A percentile compares a stretch with the other conserved stretches of the same genome.
These are phyloP conservation scores for Tetanocera ferruginea DNA, from an alignment of 2,888 invertebrate species.

Conservation along the genomic window DNA sequence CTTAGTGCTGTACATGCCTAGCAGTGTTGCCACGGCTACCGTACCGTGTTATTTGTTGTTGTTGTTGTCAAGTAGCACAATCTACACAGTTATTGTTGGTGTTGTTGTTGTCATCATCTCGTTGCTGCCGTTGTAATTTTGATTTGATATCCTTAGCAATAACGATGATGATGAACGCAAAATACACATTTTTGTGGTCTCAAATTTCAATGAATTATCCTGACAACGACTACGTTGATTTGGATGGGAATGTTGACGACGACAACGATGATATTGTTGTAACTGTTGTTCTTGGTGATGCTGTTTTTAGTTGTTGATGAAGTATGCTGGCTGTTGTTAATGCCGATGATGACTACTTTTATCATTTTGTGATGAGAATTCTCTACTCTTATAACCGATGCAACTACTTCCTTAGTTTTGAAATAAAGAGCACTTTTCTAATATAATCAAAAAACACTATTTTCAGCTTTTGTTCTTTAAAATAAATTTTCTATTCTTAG, in stretches of 20 bases:
- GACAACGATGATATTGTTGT: neutral
- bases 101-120: slow-evolving; percentile 56
- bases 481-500: no score
- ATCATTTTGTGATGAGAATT: neutral
- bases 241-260: slow-evolving; percentile 12
- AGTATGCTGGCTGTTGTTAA: neutral
- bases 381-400: no score
- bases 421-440: no score
- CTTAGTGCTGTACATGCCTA: neutral
- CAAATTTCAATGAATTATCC: slow-evolving; percentile 66
- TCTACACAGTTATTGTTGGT: slow-evolving; percentile 44
- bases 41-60: slow-evolving; percentile 40
- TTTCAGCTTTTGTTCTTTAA: no score
- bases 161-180: slow-evolving; percentile 15
- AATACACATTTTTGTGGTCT: slow-evolving; percentile 56
- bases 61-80: slow-evolving; percentile 45
- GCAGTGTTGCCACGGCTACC: slow-evolving; percentile 33
- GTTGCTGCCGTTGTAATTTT: slow-evolving; percentile 22
- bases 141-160: slow-evolving; percentile 17
- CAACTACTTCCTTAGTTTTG: no score
- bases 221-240: slow-evolving; percentile 47
- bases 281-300: slow-evolving; percentile 1
- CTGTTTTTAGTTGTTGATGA: neutral
- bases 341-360: neutral
- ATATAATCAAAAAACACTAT: no score